Conservation (phyloP, 2,888 invertebrate genomes). For the Malachius bipustulatus region DNA sequence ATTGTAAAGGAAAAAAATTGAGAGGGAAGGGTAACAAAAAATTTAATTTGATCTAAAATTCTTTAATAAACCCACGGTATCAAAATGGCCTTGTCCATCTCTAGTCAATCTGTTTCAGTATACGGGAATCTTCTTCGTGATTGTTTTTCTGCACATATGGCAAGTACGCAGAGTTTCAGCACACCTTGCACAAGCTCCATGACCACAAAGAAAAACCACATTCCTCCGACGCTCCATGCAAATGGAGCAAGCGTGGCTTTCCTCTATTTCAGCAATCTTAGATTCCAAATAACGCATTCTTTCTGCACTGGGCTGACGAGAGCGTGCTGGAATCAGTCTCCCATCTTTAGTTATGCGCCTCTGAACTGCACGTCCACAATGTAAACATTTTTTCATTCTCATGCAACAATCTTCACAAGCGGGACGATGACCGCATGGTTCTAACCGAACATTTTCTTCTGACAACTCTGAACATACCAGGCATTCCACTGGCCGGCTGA, state of each 20-base stretch:
- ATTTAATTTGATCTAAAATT: too few species aligned
- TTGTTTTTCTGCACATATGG: constrained; percentile 75
- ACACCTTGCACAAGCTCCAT: constrained; percentile 72
- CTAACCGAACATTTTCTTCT: constrained; percentile 49
- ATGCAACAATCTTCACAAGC: constrained; percentile 64
- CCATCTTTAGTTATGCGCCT: constrained; percentile 44
- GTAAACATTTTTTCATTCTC: constrained; percentile 65
- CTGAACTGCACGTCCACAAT: constrained; percentile 50
- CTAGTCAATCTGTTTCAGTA: too few species aligned
- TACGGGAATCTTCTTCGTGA: constrained; percentile 56
- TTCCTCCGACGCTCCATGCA: constrained; percentile 77
- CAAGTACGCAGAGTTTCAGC: constrained; percentile 70
- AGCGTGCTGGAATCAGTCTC: constrained; percentile 37
- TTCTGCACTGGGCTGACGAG: constrained; percentile 53
- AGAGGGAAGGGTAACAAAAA: too few species aligned
- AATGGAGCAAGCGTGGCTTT: constrained; percentile 73
- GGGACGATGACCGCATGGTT: constrained; percentile 63
- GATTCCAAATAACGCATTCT: constrained; percentile 58
- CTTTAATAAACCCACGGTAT: too few species aligned
- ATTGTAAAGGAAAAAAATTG: too few species aligned
- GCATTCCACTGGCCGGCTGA: constrained; percentile 46
- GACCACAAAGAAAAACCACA: constrained; percentile 81
- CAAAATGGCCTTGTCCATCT: too few species aligned
- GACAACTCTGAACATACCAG: constrained; percentile 59
- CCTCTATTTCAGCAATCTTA: constrained; percentile 76